phyloP scores from a whole-genome alignment of 2,888 invertebrate species.

The Acrobeloides nanus region DNA sequence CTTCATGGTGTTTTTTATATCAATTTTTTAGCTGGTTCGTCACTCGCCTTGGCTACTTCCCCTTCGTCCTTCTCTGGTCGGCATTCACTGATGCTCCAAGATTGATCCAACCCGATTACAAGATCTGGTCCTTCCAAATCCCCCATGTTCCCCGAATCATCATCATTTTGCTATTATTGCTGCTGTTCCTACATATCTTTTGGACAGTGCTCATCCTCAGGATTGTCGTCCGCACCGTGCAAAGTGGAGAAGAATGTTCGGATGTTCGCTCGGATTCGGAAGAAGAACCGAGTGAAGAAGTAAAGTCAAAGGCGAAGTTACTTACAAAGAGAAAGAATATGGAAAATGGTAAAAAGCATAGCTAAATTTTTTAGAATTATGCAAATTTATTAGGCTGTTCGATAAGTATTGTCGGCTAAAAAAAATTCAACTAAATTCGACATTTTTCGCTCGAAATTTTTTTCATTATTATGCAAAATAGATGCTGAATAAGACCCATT shows the following conservation, averaged over 20 bases:
- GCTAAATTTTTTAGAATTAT: neutral
- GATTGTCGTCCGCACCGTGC: slow-evolving; percentile 24
- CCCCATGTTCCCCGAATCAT: slow-evolving; percentile 45
- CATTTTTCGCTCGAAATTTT: too few relatives aligned
- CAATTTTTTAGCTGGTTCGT: slow-evolving; percentile 35
- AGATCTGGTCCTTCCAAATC: slow-evolving; percentile 24
- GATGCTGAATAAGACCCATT: too few relatives aligned
- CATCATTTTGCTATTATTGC: slow-evolving; percentile 32
- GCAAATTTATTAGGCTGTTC: neutral
- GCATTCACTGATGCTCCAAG: slow-evolving; percentile 39
- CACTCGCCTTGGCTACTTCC: slow-evolving; percentile 42
- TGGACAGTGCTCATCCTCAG: slow-evolving; percentile 45
- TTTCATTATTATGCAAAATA: too few relatives aligned
- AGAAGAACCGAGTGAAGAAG: slow-evolving; percentile 16
- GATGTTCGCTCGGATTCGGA: slow-evolving; percentile 29
- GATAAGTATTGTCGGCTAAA: neutral
- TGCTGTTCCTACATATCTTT: slow-evolving; percentile 43
- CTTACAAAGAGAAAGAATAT: slow-evolving; percentile 6
- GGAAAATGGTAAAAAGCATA: neutral
- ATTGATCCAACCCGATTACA: slow-evolving; percentile 46
- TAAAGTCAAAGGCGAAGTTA: slow-evolving; percentile 6
- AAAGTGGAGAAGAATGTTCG: slow-evolving; percentile 24
- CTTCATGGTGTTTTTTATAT: neutral
- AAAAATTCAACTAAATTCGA: too few relatives aligned
- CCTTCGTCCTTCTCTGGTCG: slow-evolving; percentile 40